Evolutionary conservation across 30 jellyfish, hydroid and myxozoan genomes (phyloP).

Genomic region (Aurelia aurita): DNA sequence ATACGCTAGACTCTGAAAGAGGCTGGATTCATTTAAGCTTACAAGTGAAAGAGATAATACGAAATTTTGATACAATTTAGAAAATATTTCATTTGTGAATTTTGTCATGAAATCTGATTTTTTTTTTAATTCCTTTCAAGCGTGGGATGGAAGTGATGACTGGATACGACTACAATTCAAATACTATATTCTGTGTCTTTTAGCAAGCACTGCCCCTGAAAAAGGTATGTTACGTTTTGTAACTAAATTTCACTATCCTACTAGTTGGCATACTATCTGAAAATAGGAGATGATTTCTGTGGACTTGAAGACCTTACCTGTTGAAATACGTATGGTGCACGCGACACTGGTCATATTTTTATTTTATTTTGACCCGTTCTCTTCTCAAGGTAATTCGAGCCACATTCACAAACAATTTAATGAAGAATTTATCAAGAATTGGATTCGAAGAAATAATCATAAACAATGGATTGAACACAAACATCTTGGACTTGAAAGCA

Average conservation of each 20-base stretch:
- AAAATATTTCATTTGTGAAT: too few species aligned
- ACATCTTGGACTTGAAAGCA: constrained; percentile 83
- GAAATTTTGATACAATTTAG: too few species aligned
- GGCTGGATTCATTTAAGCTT: too few species aligned
- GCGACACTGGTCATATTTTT: not conserved
- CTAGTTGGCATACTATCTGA: too few species aligned
- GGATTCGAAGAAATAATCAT: constrained; percentile 67
- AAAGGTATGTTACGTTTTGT: constrained; percentile 11
- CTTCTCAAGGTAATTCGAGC: constrained; percentile 35
- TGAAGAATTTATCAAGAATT: constrained; percentile 53
- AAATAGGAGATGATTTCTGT: too few species aligned
- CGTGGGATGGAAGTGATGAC: constrained; percentile 99
- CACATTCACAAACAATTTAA: constrained; percentile 72
- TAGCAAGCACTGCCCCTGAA: constrained; percentile 80
- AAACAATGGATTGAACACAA: constrained; percentile 65
- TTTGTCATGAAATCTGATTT: too few species aligned
- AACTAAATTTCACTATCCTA: not conserved
- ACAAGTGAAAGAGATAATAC: too few species aligned
- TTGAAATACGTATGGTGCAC: not conserved
- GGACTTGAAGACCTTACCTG: not conserved
- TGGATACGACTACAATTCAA: constrained; percentile 94
- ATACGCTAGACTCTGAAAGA: too few species aligned
- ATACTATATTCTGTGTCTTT: constrained; percentile 79
- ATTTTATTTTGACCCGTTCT: not conserved
- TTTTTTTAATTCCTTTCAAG: constrained; percentile 30